Evolutionary conservation across 2,888 invertebrate genomes (phyloP), one percentile per base, ranked within the genome.

Genomic region (Heliconius aoede): DNA sequence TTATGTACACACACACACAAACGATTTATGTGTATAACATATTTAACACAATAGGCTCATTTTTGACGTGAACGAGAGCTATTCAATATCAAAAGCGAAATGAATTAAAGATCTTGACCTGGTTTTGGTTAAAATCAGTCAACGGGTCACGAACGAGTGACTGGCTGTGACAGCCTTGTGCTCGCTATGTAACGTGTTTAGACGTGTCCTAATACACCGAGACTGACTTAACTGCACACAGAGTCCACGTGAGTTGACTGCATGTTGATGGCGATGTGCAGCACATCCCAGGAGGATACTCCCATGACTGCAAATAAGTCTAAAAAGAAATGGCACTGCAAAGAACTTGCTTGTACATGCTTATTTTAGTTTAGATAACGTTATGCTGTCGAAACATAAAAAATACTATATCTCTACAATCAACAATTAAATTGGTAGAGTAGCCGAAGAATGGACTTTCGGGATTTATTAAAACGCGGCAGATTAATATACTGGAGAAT

Each of bases 121-220:
- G 88, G 87, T 89, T 92, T 89, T 86, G 85, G 86, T 88, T 88
- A 89, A 91, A 93, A 91, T 92, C 92, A 93, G 92, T 91, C 91
- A 92, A 88, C 91, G 86, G 93, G 93, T 93, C 93, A 93, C 89
- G 93, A 93, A 91, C 93, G 89, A 92, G 91, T 91, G 92, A 92
- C 91, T 91, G 90, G 87, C 90, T 91, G 89, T 88, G 88, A 89
- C 88, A 92, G 87, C 92, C 92, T 93, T 92, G 92, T 87, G 85
- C 85, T 80, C 83, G 86, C 85, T 86, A 86, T 87, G 88, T 87
- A 87, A 88, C 86, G 86, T 84, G 86, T 86, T 86, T 87, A 86
- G 84, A 87, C 87, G 87, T 88, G 87, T 87, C 87, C 86, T 85
- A 86, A 86, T 86, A 84, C 82, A 85, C 83, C 85, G 83, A 87